Evolutionary conservation across 2,113 vertebrate genomes (phyloP).

Genomic region (Herpailurus yagouaroundi): DNA sequence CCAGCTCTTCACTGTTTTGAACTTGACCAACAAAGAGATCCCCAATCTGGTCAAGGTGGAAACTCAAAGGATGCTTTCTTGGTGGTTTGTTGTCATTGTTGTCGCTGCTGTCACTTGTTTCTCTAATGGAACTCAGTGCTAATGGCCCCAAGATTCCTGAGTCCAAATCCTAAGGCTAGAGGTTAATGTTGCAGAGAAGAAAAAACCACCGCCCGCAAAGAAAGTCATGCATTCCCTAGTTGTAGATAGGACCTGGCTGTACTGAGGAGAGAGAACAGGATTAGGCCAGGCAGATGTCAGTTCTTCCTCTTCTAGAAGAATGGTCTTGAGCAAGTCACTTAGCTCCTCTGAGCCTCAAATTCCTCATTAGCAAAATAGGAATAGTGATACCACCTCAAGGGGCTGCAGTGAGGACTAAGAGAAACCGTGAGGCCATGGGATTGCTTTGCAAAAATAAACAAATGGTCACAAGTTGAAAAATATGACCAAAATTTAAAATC

Average conservation of each 20-base stretch:
- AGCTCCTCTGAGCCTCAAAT: not conserved
- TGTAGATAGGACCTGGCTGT: not conserved
- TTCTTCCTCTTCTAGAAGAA: not conserved
- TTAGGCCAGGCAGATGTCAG: not conserved
- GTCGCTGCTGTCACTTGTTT: not conserved
- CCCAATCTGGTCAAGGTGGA: not conserved
- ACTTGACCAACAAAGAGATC: not conserved
- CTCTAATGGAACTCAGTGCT: not conserved
- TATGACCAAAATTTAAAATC: constrained; percentile 1
- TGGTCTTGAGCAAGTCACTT: not conserved
- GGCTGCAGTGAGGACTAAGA: not conserved
- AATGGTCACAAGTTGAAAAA: not conserved
- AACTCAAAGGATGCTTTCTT: not conserved
- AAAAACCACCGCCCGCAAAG: not conserved
- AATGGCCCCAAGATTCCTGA: not conserved
- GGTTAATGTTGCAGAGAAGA: not conserved
- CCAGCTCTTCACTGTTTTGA: not conserved
- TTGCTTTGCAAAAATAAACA: not conserved
- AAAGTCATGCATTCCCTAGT: not conserved
- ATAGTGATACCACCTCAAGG: not conserved
- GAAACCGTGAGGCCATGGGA: not conserved
- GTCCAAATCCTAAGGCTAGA: not conserved
- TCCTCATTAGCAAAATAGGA: not conserved
- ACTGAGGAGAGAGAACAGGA: not conserved
- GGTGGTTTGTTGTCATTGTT: not conserved